Base-by-base conservation (phyloP, 30 jellyfish, hydroid and myxozoan genomes). In the Cassiopea xamachana region DNA sequence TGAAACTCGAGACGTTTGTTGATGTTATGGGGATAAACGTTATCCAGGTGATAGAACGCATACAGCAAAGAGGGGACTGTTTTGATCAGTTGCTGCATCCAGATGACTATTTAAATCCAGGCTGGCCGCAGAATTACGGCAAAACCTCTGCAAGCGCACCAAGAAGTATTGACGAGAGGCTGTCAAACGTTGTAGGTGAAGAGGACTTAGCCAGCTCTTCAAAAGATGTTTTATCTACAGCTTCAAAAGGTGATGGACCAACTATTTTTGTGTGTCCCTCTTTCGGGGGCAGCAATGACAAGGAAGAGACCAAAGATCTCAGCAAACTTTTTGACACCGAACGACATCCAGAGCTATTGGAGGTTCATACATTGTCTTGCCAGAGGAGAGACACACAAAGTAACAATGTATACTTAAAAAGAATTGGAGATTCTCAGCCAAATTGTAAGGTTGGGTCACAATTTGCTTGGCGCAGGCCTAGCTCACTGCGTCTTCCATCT, bases 11-110 rank as follows among this genome's bases (percentile, higher is more conserved):
- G 86, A 86, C 82, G 49, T 92, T 92, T 58, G 98, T 92, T 70
- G 90, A 92, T 75, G 85, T 86, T 87, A 92, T 92, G 98, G 98
- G 98, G 46, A 87, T 92, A 46, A 92, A 92, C 86, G 96, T 92
- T 58, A 87, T 87, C 51, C 94, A 83, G 78, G 98, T 88, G 46
- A 92, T 92, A 50, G 95, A 92, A 89, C 87, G 92, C 69, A 92
- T 92, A 64, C 95, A 86, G 77, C 85, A 88, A 83, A 79, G 71
- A 6, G 91, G 82, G 75, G 16, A 14, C 16, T 51, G 81, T n/a
- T 45, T 48, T 45, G 79, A 86, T 58, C 87, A 60, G 74, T 89
- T 85, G 39, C 90, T 81, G 17, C 80, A 81, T 67, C 98, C 98
- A 47, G 98, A 92, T 72, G 90, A 87, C 44, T 92, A 43, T 68